These are phyloP conservation scores for Salticus scenicus DNA, from an alignment of 2,888 invertebrate species.

Conservation along the genomic window DNA sequence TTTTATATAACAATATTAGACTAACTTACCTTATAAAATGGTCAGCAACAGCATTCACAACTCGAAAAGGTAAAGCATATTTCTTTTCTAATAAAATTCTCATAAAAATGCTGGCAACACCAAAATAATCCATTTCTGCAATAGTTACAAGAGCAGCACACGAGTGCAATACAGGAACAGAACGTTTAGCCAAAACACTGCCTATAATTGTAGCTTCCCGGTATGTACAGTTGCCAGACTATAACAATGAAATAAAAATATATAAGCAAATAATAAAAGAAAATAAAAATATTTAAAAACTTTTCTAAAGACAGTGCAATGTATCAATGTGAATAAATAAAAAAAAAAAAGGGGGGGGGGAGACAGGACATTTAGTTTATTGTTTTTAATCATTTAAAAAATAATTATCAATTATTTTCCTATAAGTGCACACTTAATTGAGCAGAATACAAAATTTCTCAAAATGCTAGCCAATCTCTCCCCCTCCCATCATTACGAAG, in stretches of 20 bases:
- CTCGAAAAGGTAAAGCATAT: slow-evolving; percentile 96
- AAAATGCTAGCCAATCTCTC: too few relatives aligned
- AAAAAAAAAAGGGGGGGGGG: too few relatives aligned
- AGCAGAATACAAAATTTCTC: too few relatives aligned
- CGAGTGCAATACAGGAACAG: slow-evolving; percentile 95
- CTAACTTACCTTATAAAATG: slow-evolving; percentile 96
- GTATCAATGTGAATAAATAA: too few relatives aligned
- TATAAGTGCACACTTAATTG: too few relatives aligned
- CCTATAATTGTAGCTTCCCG: slow-evolving; percentile 96
- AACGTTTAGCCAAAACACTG: slow-evolving; percentile 91
- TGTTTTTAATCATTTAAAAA: too few relatives aligned
- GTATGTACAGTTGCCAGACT: slow-evolving; percentile 94
- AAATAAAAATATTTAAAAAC: neutral
- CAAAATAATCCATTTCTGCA: slow-evolving; percentile 97
- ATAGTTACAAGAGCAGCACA: slow-evolving; percentile 95
- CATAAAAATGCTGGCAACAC: slow-evolving; percentile 95
- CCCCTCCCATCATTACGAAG: too few relatives aligned
- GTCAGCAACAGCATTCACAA: slow-evolving; percentile 94
- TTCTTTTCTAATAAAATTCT: slow-evolving; percentile 96
- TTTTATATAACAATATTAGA: too few relatives aligned
- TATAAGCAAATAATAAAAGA: neutral
- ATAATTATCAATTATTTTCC: too few relatives aligned
- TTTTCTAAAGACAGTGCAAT: neutral
- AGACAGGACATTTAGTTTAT: too few relatives aligned
- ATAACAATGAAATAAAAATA: slow-evolving; percentile 70